Evolutionary conservation across 2,888 invertebrate genomes (phyloP), one percentile per base, ranked within the genome.

Genomic region (Seira sanloemensis): DNA sequence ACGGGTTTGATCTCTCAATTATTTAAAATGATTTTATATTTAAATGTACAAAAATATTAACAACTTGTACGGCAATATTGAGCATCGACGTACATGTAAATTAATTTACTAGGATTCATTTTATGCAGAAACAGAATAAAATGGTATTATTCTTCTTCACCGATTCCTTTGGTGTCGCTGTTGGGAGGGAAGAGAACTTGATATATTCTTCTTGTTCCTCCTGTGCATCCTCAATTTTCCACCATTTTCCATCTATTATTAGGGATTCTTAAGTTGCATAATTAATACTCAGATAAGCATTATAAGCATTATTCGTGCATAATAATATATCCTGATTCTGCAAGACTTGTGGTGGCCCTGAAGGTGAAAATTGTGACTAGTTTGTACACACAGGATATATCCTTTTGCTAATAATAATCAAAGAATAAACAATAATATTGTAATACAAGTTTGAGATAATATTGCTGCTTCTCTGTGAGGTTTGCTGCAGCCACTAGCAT

Each of bases 161-260:
- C n/a, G n/a, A n/a, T n/a, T n/a, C n/a, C n/a, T n/a, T 46, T 80
- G 81, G 81, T 81, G 81, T 81, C 76, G 81, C 81, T 81, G 76
- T 75, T 81, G 81, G 81, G 81, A 81, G 81, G 81, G 81, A 81
- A 65, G 71, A 81, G 68, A 68, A 66, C n/a, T 24, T 26, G 58
- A 71, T 71, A 76, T 81, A 71, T 71, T 72, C 58, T 71, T 71
- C 71, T 19, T 78, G 46, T 78, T 78, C 71, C 78, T n/a, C n/a
- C n/a, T n/a, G 62, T 78, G 25, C 58, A 71, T 23, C 71, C 26
- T 25, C 73, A 23, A 24, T 73, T 9, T 12, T 76, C 27, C 74
- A 58, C 65, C 50, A n/a, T 62, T 65, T 69, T 71, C 25, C 75
- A 50, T 71, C 19, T 76, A 71, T 71, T 75, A 81, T 81, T 81